Percentiles rank a stretch among this genome's conserved stretches.
Evolutionary conservation across 2,113 vertebrate species (phyloP).

Genomic region (Apus apus): DNA sequence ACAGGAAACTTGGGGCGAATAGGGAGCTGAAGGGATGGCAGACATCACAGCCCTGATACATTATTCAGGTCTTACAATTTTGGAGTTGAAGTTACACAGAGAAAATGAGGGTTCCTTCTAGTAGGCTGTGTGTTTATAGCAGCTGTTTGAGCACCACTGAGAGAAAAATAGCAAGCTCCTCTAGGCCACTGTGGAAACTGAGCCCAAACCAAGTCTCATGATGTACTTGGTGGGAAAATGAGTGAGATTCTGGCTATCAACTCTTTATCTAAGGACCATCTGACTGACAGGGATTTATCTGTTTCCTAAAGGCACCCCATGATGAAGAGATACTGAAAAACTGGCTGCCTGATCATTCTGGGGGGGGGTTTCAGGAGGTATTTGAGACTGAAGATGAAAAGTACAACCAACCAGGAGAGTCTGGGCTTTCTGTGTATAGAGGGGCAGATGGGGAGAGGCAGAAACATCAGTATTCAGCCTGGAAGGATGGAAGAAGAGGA

Average conservation of each 20-base stretch:
- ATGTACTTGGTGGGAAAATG: not conserved
- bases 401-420: not conserved
- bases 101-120: not conserved
- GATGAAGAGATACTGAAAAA: not conserved
- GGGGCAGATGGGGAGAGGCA: not conserved
- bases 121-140: not conserved
- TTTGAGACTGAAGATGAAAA: not conserved
- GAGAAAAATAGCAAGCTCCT: not conserved
- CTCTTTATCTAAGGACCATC: not conserved
- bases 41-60: not conserved
- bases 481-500: not conserved
- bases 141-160: not conserved
- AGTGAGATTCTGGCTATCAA: not conserved
- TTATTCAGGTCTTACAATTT: not conserved
- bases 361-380: not conserved
- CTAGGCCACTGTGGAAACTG: accelerated
- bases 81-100: not conserved
- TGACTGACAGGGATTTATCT: not conserved
- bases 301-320: accelerated
- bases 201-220: not conserved
- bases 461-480: not conserved
- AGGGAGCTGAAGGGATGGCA: not conserved
- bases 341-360: not conserved
- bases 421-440: not conserved
- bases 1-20: not conserved